phyloP scores from a whole-genome alignment of 1,140 invertebrate species.

The Camponotus floridanus region DNA sequence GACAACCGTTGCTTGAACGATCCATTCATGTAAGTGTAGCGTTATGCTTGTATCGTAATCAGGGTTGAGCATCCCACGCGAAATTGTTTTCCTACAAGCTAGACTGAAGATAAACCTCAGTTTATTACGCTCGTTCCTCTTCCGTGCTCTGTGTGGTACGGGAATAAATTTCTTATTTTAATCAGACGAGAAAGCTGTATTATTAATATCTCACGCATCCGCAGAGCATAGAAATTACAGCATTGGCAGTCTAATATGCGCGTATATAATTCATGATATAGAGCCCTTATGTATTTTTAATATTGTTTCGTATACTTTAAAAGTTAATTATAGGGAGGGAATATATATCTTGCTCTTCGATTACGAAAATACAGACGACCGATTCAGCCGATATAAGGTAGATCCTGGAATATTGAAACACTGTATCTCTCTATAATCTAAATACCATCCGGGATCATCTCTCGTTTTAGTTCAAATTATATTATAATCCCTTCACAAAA shows the following conservation, averaged over 20 bases:
- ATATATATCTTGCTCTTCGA: not conserved
- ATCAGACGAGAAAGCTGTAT: slow-evolving; percentile 27
- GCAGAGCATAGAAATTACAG: not conserved
- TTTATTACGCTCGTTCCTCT: slow-evolving; percentile 52
- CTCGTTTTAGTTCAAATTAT: slow-evolving; percentile 72
- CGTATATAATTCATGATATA: not conserved
- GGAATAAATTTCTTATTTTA: slow-evolving; percentile 57
- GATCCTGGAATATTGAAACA: not conserved
- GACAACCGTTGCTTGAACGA: slow-evolving; percentile 70
- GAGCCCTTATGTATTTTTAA: not conserved
- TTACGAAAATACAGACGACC: not conserved
- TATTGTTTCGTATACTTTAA: not conserved
- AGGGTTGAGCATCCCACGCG: slow-evolving; percentile 69
- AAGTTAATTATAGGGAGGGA: not conserved
- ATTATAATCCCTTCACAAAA: slow-evolving; percentile 78
- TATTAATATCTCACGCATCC: slow-evolving; percentile 22
- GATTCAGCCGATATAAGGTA: not conserved
- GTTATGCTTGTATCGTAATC: slow-evolving; percentile 71
- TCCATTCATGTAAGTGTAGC: slow-evolving; percentile 71
- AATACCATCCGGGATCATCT: slow-evolving; percentile 1
- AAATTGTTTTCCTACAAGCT: slow-evolving; percentile 68
- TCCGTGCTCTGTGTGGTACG: not conserved
- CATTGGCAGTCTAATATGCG: not conserved
- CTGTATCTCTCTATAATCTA: not conserved
- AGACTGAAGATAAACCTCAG: slow-evolving; percentile 61